Percentiles rank a stretch among this genome's conserved stretches.
phyloP scores from a whole-genome alignment of 2,797 vertebrate species.

The Enteromius trimaculatus region DNA sequence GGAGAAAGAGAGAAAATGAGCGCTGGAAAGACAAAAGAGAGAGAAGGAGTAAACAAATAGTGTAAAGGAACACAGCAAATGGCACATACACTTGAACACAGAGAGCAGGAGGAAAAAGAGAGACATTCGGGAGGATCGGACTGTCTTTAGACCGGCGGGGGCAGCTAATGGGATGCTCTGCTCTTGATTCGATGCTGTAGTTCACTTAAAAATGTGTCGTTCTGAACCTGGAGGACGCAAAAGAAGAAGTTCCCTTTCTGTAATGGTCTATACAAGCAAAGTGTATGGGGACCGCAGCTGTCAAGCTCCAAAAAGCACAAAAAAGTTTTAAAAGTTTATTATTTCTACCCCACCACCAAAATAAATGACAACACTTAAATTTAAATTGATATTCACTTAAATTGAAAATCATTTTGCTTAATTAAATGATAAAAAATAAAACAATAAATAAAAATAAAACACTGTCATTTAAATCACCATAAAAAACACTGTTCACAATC shows the following conservation, averaged over 20 bases:
- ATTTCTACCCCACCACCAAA: too few species aligned
- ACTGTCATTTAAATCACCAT: too few species aligned
- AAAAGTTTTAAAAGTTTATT: too few species aligned
- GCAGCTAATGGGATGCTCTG: background rate
- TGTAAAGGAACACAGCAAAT: slow-evolving; percentile 43
- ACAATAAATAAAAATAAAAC: too few species aligned
- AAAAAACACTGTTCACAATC: too few species aligned
- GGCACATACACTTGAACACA: slow-evolving; percentile 42
- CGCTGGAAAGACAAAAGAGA: slow-evolving; percentile 48
- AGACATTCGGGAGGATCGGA: slow-evolving; percentile 28
- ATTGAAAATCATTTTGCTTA: too few species aligned
- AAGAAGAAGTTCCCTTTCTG: background rate
- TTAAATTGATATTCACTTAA: too few species aligned
- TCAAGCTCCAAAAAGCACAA: background rate
- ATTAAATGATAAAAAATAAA: too few species aligned
- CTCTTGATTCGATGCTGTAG: background rate
- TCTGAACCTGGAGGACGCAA: background rate
- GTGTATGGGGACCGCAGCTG: background rate
- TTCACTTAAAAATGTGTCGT: background rate
- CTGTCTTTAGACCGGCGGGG: slow-evolving; percentile 60
- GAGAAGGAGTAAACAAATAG: slow-evolving; percentile 56
- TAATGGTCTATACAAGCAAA: background rate
- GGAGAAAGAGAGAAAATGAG: slow-evolving; percentile 44
- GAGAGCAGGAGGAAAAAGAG: slow-evolving; percentile 38
- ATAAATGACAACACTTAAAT: too few species aligned